These are phyloP conservation scores for Drosophila auraria DNA, from an alignment of 1,140 invertebrate species.

Conservation along the genomic window DNA sequence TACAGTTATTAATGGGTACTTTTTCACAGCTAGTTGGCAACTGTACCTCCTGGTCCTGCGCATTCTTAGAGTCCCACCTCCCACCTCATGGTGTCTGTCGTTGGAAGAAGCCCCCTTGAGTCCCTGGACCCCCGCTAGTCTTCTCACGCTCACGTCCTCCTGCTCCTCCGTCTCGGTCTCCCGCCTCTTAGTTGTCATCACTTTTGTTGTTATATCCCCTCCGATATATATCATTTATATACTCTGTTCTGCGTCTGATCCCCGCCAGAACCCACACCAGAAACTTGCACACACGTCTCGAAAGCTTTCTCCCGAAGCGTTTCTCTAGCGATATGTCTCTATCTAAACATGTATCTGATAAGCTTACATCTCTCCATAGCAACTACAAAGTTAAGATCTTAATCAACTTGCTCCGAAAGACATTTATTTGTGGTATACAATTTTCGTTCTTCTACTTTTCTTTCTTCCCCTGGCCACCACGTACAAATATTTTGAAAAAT, in stretches of 20 bases:
- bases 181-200: constrained; percentile 47
- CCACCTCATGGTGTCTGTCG: constrained; percentile 29
- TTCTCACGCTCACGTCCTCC: constrained; percentile 19
- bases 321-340: constrained; percentile 46
- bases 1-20: constrained; percentile 24
- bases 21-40: constrained; percentile 22
- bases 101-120: constrained; percentile 11
- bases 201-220: constrained; percentile 31
- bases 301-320: constrained; percentile 45
- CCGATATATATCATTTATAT: constrained; percentile 38
- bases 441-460: constrained; percentile 80
- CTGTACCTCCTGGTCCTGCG: constrained; percentile 14
- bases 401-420: constrained; percentile 58
- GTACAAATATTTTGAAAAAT: constrained; percentile 24
- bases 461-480: constrained; percentile 63
- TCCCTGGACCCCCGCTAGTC: constrained; percentile 5
- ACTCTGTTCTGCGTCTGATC: constrained; percentile 32
- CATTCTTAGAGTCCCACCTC: constrained; percentile 28
- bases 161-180: constrained; percentile 21
- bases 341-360: constrained; percentile 55
- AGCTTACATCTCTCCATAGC: constrained; percentile 65
- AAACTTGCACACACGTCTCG: constrained; percentile 33
- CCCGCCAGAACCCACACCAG: constrained; percentile 14
- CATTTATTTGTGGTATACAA: constrained; percentile 71
- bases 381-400: constrained; percentile 56